Conservation (phyloP, 1,140 invertebrate genomes). For the Atta cephalotes region DNA sequence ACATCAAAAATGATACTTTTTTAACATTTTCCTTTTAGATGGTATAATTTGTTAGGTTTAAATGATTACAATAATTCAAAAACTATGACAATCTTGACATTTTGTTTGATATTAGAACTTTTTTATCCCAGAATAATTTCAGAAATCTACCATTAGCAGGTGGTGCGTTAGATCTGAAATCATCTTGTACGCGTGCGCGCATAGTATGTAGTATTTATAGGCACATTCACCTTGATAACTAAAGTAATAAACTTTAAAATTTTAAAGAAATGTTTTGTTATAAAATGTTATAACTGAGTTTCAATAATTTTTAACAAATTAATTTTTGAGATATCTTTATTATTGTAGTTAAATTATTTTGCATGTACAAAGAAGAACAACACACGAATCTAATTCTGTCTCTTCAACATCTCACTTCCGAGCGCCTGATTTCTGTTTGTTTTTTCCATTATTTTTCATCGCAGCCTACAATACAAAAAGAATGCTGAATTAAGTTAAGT, state of each 20-base stretch:
- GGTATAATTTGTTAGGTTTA: too few relatives aligned
- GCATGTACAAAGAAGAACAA: not conserved
- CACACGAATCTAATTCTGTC: not conserved
- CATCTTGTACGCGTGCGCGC: too few relatives aligned
- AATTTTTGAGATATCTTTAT: too few relatives aligned
- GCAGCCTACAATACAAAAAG: constrained; percentile 17
- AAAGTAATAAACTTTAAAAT: constrained; percentile 15
- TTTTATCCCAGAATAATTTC: too few relatives aligned
- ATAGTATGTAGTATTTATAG: too few relatives aligned
- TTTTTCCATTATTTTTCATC: not conserved
- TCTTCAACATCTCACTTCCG: not conserved
- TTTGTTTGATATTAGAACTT: too few relatives aligned
- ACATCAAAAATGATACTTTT: too few relatives aligned
- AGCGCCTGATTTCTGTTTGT: not conserved
- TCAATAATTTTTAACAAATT: not conserved
- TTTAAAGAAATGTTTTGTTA: not conserved
- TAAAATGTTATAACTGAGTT: not conserved
- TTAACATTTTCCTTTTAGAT: too few relatives aligned
- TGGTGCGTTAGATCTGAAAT: too few relatives aligned
- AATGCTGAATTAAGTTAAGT: constrained; percentile 4
- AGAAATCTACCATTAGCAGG: too few relatives aligned
- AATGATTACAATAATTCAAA: too few relatives aligned
- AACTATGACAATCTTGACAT: too few relatives aligned
- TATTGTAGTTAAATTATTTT: not conserved
- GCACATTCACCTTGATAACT: not conserved